phyloP scores from a whole-genome alignment of 1,140 invertebrate genomes.

The Saccostrea echinata region DNA sequence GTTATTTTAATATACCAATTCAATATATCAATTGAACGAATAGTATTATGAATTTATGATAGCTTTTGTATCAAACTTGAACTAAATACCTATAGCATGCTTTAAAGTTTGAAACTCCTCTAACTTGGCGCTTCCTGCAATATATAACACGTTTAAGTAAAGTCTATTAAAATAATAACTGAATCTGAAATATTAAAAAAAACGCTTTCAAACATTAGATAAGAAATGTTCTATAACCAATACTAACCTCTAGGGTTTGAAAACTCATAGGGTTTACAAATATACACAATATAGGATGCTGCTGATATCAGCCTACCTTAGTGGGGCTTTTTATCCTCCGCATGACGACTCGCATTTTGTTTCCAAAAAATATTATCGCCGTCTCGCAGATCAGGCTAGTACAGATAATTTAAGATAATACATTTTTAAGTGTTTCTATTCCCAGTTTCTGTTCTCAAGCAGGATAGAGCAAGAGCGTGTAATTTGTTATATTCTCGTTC shows the following conservation, averaged over 20 bases:
- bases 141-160: not conserved
- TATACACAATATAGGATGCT: not conserved
- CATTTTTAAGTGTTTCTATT: slow-evolving; percentile 38
- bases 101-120: not conserved
- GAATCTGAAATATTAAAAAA: not conserved
- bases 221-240: not conserved
- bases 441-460: not conserved
- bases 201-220: not conserved
- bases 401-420: slow-evolving; percentile 34
- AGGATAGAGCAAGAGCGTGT: not conserved
- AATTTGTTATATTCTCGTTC: slow-evolving; percentile 22
- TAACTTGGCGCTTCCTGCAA: not conserved
- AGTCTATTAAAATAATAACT: too few relatives aligned
- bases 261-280: not conserved
- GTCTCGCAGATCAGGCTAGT: slow-evolving; percentile 4
- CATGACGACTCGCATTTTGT: slow-evolving; percentile 23
- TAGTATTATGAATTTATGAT: too few relatives aligned
- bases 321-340: slow-evolving; percentile 33
- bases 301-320: slow-evolving; percentile 11
- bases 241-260: not conserved
- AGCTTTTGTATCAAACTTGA: too few relatives aligned
- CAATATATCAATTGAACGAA: too few relatives aligned
- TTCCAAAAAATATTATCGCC: slow-evolving; percentile 21
- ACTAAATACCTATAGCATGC: too few relatives aligned
- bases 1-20: too few relatives aligned